Percentiles rank a stretch among this genome's conserved stretches.
Evolutionary conservation across 2,797 vertebrate species (phyloP).

Genomic region (Channa striata): DNA sequence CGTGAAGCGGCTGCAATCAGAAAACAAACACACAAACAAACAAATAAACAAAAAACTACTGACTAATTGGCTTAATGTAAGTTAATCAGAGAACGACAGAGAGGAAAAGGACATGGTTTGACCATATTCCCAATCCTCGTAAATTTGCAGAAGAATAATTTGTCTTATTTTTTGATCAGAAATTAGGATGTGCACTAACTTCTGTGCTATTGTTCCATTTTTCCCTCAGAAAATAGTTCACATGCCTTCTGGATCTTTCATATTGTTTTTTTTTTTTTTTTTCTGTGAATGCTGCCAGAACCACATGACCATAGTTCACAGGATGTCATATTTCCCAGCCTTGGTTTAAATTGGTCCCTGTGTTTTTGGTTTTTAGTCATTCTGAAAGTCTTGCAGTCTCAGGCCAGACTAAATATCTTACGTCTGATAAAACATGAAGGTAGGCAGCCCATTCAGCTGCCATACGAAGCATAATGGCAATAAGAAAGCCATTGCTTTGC

Average conservation of each 20-base stretch:
- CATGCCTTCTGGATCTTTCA: neutral
- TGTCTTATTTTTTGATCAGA: too few species aligned
- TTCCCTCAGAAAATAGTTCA: too few species aligned
- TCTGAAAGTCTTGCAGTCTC: neutral
- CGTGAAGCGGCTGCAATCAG: constrained; percentile 10
- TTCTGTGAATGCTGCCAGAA: neutral
- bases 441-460: constrained; percentile 18
- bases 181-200: too few species aligned
- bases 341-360: neutral
- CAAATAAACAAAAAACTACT: neutral
- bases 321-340: neutral
- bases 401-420: constrained; percentile 7
- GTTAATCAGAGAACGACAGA: neutral
- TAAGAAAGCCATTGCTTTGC: constrained; percentile 32
- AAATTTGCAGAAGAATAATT: too few species aligned
- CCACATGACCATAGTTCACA: neutral
- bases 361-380: neutral
- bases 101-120: too few species aligned
- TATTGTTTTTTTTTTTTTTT: neutral
- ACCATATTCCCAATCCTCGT: too few species aligned
- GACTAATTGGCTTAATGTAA: neutral
- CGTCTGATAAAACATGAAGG: constrained; percentile 21
- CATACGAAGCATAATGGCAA: constrained; percentile 24
- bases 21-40: constrained; percentile 6
- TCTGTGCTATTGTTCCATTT: too few species aligned